Evolutionary conservation across 2,888 invertebrate genomes (phyloP), one percentile per base, ranked within the genome.

Genomic region (Cremastinae sp.): DNA sequence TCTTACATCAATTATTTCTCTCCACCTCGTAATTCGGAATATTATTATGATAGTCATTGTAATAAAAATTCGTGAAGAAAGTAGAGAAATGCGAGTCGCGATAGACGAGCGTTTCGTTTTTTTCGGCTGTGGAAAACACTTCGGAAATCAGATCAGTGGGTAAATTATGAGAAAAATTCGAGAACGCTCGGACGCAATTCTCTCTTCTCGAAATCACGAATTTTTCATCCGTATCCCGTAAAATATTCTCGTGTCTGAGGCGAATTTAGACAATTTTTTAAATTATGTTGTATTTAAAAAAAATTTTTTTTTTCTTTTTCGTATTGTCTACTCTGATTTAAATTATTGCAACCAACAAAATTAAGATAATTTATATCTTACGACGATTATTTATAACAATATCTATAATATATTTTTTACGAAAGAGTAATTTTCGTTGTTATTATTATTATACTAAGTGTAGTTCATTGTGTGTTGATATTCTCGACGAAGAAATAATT

Each of bases 111-210:
- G 66, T 75, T 79, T 76, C 75, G 74, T 73, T 78, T 64, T 53
- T 69, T 75, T 74, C 56, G 66, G 64, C 49, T 45, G 47, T 69
- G 56, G 61, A 69, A 73, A 71, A 64, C 49, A 41, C 64, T 71
- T 47, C 43, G 18, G 22, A 34, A 80, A 79, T 80, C 69, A 72
- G 79, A 74, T 80, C 79, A 79, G 75, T 80, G 75, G 80, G 77
- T 80, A 72, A 80, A 77, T 77, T 59, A 54, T 61, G 65, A 65
- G 69, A 51, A 70, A 58, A 53, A 62, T 41, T 54, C 45, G 20
- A 65, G 38, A 14, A 0, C 20, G 12, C 38, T 41, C 16, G 34
- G 36, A 54, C 36, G n/a, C 14, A 54, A 43, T 28, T 36, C 14
- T n/a, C 49, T 18, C 43, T 36, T 38, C n/a, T 9, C 20, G 12